Base-by-base conservation (phyloP, 2,797 vertebrate genomes). In the Phalloptychus januarius region DNA sequence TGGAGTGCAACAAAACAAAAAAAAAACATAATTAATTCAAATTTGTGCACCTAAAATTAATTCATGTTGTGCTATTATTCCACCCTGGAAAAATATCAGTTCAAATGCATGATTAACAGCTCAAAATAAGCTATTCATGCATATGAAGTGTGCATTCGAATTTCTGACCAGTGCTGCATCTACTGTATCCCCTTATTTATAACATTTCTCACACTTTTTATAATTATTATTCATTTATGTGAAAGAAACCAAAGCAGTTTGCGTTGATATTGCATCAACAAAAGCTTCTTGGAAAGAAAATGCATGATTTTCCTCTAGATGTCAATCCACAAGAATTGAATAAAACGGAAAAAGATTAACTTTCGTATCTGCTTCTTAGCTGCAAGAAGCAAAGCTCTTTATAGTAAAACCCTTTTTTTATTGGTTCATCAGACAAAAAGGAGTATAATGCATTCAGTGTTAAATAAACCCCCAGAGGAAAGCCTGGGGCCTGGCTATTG, bases 261-360 rank as follows among this genome's bases (percentile, higher is more conserved):
- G 86, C 56, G 81, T 80, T 61, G 75, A 81, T 82, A 86, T 78
- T 5, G 69, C 25, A 85, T 72, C 0, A 58, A 58, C 70, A 70
- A 44, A 25, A 73, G 46, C 5, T 42, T 85, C 74, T 71, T 61
- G 40, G 76, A 79, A 65, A 45, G 33, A 81, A 42, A 15, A 63
- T 67, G 3, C 2, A 2, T 8, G 12, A n/a, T 23, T 38, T 67
- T 23, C 31, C 36, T 67, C 20, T 16, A 40, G 18, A 23, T 67
- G 4, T 12, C 18, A 38, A 38, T 23, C 63, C 8, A 40, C 3
- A 45, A n/a, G 5, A 54, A 8, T 54, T 36, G 61, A 65, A 76
- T 50, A 25, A 28, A 61, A 38, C 4, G 1, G 8, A 72, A n/a
- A n/a, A 40, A 18, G 25, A 54, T 82, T 1, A 2, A 20, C 20